Conservation (phyloP, 2,797 vertebrate species). For the Rhadinocentrus ornatus region DNA sequence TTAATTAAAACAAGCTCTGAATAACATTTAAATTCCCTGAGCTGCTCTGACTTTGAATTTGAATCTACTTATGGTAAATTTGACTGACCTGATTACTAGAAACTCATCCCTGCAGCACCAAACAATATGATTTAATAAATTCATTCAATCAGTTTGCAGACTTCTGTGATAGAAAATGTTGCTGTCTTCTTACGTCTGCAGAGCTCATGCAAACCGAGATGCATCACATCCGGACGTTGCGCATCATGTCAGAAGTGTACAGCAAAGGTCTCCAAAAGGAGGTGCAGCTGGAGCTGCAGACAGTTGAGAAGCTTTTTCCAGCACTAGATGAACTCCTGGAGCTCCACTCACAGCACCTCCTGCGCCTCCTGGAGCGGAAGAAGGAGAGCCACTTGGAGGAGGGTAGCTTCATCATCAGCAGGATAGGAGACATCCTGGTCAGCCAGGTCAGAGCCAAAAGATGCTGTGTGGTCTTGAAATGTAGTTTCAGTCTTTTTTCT, state of each 20-base stretch:
- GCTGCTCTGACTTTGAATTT: slow-evolving; percentile 5
- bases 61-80: slow-evolving; percentile 5
- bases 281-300: slow-evolving; percentile 88
- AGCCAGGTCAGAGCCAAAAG: slow-evolving; percentile 85
- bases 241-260: slow-evolving; percentile 97
- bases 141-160: not conserved
- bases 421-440: slow-evolving; percentile 93
- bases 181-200: slow-evolving; percentile 46
- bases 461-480: not conserved
- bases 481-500: not conserved
- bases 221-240: slow-evolving; percentile 94
- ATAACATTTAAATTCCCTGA: slow-evolving; percentile 1
- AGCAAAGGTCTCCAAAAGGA: slow-evolving; percentile 91
- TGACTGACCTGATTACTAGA: not conserved
- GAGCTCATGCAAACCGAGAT: slow-evolving; percentile 98
- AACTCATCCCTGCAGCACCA: not conserved
- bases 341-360: slow-evolving; percentile 91
- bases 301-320: slow-evolving; percentile 91
- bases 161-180: not conserved
- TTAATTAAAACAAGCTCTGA: slow-evolving; percentile 4
- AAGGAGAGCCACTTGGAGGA: slow-evolving; percentile 82
- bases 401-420: slow-evolving; percentile 86
- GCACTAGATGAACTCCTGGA: slow-evolving; percentile 91
- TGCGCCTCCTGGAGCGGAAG: slow-evolving; percentile 91
- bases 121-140: not conserved